Evolutionary conservation across 2,797 vertebrate species (phyloP), one percentile per base, ranked within the genome.

Genomic region (Cossypha caffra): DNA sequence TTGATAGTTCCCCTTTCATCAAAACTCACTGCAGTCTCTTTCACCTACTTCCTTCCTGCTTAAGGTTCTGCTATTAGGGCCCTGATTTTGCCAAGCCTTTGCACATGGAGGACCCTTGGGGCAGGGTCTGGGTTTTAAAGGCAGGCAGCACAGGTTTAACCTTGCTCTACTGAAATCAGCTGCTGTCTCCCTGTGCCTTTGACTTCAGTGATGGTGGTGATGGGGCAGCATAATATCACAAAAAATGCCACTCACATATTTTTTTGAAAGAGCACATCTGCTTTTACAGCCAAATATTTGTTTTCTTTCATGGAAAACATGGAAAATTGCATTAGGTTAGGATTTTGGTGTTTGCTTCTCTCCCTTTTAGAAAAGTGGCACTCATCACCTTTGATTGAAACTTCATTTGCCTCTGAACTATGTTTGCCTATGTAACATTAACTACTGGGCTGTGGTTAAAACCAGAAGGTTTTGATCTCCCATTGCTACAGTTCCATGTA

Each of bases 21-120:
- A 93, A 86, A 93, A 75, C 37, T 72, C 54, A 43, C 10, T 81
- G 31, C 16, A 62, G 35, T 51, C 28, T 88, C 42, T 48, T 86
- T 95, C 33, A 86, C 54, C 69, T 88, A 84, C 79, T 95, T 95
- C 82, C 90, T 95, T 96, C 79, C 50, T 50, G n/a, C 62, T 84
- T 84, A 3, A 81, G 86, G 33, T 92, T 95, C 90, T 97, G 54
- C 42, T 93, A 29, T 91, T 48, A 78, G 19, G 13, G 18, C 62
- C 33, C 23, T 81, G 62, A 83, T 84, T 96, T 88, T 89, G 51
- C 55, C 84, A 20, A 51, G 15, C 43, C 50, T 88, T 52, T 88
- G 64, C 47, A 48, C 2, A 1, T 71, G 23, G 43, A 88, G 16
- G 21, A 59, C 28, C 17, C 54, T 80, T 5, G 19, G 55, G 31